Base-by-base conservation (phyloP, 2,113 vertebrate genomes). In the Propithecus coquereli region DNA sequence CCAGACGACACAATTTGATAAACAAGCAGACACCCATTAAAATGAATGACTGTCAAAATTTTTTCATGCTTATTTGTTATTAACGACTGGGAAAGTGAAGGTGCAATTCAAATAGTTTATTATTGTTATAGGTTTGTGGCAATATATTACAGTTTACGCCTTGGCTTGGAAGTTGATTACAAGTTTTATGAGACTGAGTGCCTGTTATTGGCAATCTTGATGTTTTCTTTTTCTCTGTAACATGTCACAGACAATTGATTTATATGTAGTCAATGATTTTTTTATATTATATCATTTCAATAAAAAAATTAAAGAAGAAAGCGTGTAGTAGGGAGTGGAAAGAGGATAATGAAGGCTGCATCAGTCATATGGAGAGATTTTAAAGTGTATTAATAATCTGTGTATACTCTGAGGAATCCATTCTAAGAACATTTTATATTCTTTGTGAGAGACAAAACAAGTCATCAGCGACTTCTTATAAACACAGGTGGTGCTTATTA, bases 221-320 rank as follows among this genome's bases (percentile, higher is more conserved):
- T 98, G 97, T 90, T 95, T 97, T 91, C 59, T 84, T 97, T 97
- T 95, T 91, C 87, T 70, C 97, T 96, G 86, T 95, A 98, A 97
- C 79, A 82, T 97, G 97, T 97, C 95, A 97, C 95, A 98, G 97
- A 54, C 95, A 97, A 80, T 91, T 97, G 98, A 98, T 98, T 97
- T 97, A 98, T 94, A 98, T 71, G 94, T 73, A 96, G 95, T 89
- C 92, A 94, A 94, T 96, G 94, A 98, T 94, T 97, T 97, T 87
- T 85, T 95, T 97, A 73, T 97, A 97, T 98, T 96, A 96, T 93
- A 98, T 83, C 97, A 92, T 97, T 98, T 95, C 93, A 95, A 94
- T 96, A 97, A 83, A 97, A 96, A 96, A 96, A 95, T 97, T 94
- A 96, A 97, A 95, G 90, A 96, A 96, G 71, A 90, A 94, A 91